Evolutionary conservation across 2,888 invertebrate species (phyloP).

Genomic region (Oeneis ivallda): DNA sequence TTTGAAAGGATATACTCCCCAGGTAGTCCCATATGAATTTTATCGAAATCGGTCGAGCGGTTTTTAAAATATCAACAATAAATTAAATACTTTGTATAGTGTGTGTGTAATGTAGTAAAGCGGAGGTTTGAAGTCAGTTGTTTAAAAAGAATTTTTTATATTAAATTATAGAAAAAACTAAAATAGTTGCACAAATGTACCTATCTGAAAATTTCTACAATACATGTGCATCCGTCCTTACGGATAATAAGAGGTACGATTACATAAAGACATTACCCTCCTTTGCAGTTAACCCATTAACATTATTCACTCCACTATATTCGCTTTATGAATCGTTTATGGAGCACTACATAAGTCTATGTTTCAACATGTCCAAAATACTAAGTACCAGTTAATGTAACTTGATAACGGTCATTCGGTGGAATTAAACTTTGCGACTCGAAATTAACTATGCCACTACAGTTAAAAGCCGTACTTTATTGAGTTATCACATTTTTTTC

Average conservation of each 20-base stretch:
- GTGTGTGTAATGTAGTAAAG: too few relatives aligned
- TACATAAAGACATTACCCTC: background rate
- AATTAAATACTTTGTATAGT: too few relatives aligned
- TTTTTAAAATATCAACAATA: too few relatives aligned
- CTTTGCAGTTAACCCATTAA: background rate
- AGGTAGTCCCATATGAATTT: too few relatives aligned
- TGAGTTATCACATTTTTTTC: constrained; percentile 39
- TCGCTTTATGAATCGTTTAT: constrained; percentile 12
- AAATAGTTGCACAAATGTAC: too few relatives aligned
- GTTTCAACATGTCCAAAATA: constrained; percentile 11
- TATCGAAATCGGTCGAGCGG: too few relatives aligned
- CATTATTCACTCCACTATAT: background rate
- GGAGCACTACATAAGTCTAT: background rate
- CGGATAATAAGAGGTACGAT: background rate
- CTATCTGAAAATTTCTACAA: too few relatives aligned
- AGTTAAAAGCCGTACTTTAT: constrained; percentile 37
- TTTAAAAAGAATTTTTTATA: too few relatives aligned
- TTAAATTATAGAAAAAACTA: too few relatives aligned
- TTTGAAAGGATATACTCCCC: too few relatives aligned
- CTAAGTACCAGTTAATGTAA: constrained; percentile 34
- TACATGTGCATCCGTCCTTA: too few relatives aligned
- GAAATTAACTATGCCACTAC: constrained; percentile 38
- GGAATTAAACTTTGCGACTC: constrained; percentile 39
- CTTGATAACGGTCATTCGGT: constrained; percentile 43
- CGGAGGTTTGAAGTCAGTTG: too few relatives aligned